Conservation (phyloP, 2,888 invertebrate genomes). For the Eretmocerus hayati region DNA sequence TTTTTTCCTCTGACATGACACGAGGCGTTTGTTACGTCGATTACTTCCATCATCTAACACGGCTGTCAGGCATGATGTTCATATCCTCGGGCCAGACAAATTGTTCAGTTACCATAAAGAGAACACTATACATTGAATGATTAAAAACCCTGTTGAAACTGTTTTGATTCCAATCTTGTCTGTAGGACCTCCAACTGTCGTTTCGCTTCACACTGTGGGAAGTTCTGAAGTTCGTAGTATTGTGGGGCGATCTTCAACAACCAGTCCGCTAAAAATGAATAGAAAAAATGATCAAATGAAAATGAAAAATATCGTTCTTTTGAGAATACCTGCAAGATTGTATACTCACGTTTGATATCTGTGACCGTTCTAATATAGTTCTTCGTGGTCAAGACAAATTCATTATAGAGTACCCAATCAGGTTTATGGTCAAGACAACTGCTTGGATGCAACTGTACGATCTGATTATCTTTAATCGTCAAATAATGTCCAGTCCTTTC, state of each 20-base stretch:
- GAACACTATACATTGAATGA: no score
- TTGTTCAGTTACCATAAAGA: no score
- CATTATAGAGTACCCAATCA: slow-evolving; percentile 99
- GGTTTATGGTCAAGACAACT: slow-evolving; percentile 99
- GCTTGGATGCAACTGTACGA: slow-evolving; percentile 97
- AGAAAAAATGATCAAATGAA: background rate
- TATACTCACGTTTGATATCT: slow-evolving; percentile 89
- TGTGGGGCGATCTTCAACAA: slow-evolving; percentile 91
- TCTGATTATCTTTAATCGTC: slow-evolving; percentile 98
- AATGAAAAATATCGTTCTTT: background rate
- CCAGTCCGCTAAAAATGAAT: slow-evolving; percentile 89
- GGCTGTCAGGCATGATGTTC: no score
- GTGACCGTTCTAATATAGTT: slow-evolving; percentile 99
- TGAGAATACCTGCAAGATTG: background rate
- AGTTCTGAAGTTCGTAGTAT: slow-evolving; percentile 97
- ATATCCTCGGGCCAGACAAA: no score
- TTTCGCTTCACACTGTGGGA: slow-evolving; percentile 95
- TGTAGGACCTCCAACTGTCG: slow-evolving; percentile 85
- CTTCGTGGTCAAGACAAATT: slow-evolving; percentile 98
- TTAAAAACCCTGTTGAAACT: slow-evolving; percentile 85
- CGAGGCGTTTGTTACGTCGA: no score
- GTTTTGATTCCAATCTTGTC: slow-evolving; percentile 76
- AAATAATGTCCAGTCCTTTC: slow-evolving; percentile 97
- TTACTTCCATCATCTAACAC: no score
- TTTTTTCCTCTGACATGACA: no score